Base-by-base conservation (phyloP, 92 coral and sea anemone species). In the Siderastrea siderea region DNA sequence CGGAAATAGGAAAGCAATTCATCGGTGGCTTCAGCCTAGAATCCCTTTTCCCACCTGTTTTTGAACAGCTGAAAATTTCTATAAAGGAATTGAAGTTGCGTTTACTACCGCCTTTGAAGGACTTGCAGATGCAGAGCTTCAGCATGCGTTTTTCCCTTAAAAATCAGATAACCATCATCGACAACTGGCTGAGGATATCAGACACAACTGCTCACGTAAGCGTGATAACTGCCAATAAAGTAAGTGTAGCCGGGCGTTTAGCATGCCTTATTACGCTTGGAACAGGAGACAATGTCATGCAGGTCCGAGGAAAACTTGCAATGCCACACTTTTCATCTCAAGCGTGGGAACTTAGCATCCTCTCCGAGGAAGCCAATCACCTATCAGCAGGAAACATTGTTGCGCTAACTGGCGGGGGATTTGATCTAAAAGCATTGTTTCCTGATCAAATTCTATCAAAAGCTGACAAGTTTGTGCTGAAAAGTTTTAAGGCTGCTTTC, bases 201-300 rank as follows among this genome's bases (percentile, higher is more conserved):
- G 84, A 84, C 47, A 70, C 88, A 66, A 84, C 89, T 44, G 90
- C 91, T 17, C 69, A 82, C 15, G 52, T 91, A 14, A 52, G 74
- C 44, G 84, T 80, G 2, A 57, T 46, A 58, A 47, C 47, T 26
- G 10, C 71, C 13, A 49, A 58, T 11, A 49, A 80, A 11, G 53
- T 84, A 55, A 46, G 71, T 26, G 89, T 88, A 52, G 81, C 48
- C 51, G 94, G 94, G 1, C 12, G 67, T 16, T 70, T 91, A 51
- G 67, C 79, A 45, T 87, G 94, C 45, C 77, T 83, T 44, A 80
- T 83, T 51, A 83, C 14, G 9, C 80, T 91, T 60, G 92, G 94
- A 52, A 74, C 86, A 47, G 38, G 72, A 5, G 73, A 65, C 45
- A 75, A 91, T 75, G 91, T 80, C 50, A 49, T 91, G 16, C 59